Conservation (phyloP, 2,797 vertebrate species). For the Loris lydekkerianus region DNA sequence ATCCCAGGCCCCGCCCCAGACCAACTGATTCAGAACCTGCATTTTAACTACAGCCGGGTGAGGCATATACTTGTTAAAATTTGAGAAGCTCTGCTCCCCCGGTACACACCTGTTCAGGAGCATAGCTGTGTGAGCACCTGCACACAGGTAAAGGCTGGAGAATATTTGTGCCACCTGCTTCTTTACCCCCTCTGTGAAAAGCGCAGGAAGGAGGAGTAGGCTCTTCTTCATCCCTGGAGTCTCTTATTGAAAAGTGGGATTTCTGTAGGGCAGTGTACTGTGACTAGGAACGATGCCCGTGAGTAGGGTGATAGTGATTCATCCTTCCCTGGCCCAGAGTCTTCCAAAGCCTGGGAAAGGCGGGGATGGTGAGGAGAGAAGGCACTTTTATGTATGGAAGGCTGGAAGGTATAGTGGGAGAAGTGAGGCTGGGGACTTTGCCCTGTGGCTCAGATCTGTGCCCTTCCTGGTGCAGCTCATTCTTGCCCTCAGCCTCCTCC, state of each 20-base stretch:
- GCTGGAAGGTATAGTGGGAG: not conserved
- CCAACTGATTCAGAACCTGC: not conserved
- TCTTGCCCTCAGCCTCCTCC: not conserved
- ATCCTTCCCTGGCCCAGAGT: not conserved
- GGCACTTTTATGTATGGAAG: not conserved
- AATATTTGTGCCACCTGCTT: not conserved
- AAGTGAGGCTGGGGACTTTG: not conserved
- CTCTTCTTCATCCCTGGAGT: not conserved
- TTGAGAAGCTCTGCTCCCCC: not conserved
- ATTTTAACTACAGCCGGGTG: not conserved
- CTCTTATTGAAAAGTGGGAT: not conserved
- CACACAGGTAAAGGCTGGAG: not conserved
- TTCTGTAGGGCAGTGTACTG: fast-evolving
- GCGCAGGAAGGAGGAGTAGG: fast-evolving
- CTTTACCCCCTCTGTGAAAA: not conserved
- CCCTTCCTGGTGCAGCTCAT: not conserved
- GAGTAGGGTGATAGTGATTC: not conserved
- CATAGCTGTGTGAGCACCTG: fast-evolving
- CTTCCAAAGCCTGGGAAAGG: not conserved
- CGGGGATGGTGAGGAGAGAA: not conserved
- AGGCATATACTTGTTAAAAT: not conserved
- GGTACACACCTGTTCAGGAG: fast-evolving
- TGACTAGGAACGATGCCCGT: not conserved
- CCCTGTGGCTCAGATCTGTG: not conserved
- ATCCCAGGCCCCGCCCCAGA: not conserved